phyloP scores from a whole-genome alignment of 2,113 vertebrate species.

The Parus major region DNA sequence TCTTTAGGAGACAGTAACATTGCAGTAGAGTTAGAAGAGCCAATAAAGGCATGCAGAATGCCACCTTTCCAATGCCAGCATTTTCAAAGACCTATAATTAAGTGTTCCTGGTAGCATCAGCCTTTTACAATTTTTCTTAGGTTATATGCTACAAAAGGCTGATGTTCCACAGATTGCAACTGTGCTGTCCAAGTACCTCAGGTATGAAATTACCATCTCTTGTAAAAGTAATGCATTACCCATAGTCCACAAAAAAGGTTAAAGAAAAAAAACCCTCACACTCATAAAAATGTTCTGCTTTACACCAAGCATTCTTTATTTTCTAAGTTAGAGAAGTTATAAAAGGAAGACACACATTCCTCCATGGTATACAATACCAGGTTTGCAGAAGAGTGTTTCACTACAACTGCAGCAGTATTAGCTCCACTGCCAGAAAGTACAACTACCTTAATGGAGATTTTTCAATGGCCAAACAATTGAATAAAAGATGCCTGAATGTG shows the following conservation, averaged over 20 bases:
- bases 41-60: not conserved
- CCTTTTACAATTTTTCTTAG: not conserved
- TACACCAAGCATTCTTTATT: not conserved
- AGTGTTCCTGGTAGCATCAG: not conserved
- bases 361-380: not conserved
- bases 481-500: not conserved
- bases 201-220: not conserved
- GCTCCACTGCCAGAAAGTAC: not conserved
- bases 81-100: not conserved
- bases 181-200: not conserved
- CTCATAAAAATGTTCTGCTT: not conserved
- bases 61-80: not conserved
- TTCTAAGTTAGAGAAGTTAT: not conserved
- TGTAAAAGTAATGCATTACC: not conserved
- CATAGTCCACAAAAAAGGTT: not conserved
- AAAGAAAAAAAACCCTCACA: fast-evolving
- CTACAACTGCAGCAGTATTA: not conserved
- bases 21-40: not conserved
- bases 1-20: not conserved
- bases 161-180: not conserved
- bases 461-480: not conserved
- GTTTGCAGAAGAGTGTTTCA: not conserved
- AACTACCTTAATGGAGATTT: not conserved
- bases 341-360: not conserved
- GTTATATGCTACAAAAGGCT: not conserved